Percentiles rank a stretch among this genome's conserved stretches.
phyloP scores from a whole-genome alignment of 2,797 vertebrate species.

The Babyrousa celebensis region DNA sequence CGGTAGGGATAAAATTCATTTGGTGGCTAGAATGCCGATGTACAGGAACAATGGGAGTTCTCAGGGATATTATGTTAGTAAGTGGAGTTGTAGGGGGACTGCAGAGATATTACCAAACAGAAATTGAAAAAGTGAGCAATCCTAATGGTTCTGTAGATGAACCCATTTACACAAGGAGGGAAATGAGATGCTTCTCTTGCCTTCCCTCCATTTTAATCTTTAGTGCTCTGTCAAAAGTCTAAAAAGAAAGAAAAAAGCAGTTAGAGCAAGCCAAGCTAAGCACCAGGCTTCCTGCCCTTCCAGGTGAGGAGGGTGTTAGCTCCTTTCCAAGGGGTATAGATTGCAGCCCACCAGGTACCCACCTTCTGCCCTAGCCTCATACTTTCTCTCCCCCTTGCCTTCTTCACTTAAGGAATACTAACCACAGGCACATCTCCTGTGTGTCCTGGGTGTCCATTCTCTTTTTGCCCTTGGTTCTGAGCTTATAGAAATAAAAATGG shows the following conservation, averaged over 20 bases:
- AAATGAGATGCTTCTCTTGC: conserved; percentile 60
- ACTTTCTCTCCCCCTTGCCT: neutral
- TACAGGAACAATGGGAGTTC: conserved; percentile 5
- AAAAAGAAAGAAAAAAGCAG: conserved; percentile 70
- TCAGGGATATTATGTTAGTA: conserved; percentile 25
- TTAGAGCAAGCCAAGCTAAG: conserved; percentile 64
- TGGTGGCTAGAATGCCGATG: neutral
- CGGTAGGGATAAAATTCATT: neutral
- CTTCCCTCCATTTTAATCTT: conserved; percentile 44
- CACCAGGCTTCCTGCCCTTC: conserved; percentile 50
- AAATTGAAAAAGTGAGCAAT: conserved; percentile 38
- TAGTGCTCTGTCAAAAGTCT: conserved; percentile 59
- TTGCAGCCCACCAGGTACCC: neutral
- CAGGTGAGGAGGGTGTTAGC: neutral
- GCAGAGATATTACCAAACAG: conserved; percentile 42
- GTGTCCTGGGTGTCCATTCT: conserved; percentile 91
- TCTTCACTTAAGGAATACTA: conserved; percentile 81
- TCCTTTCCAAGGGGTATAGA: neutral
- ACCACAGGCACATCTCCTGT: conserved; percentile 92
- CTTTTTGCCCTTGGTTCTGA: conserved; percentile 85
- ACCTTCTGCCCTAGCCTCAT: neutral
- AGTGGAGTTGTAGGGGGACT: conserved; percentile 34
- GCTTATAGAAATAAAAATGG: conserved; percentile 65
- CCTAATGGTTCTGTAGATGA: conserved; percentile 41
- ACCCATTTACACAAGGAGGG: neutral